These are phyloP conservation scores for pig (Sus scrofa) DNA, from an alignment of 2,113 vertebrate genomes.

Conservation along the genomic window DNA sequence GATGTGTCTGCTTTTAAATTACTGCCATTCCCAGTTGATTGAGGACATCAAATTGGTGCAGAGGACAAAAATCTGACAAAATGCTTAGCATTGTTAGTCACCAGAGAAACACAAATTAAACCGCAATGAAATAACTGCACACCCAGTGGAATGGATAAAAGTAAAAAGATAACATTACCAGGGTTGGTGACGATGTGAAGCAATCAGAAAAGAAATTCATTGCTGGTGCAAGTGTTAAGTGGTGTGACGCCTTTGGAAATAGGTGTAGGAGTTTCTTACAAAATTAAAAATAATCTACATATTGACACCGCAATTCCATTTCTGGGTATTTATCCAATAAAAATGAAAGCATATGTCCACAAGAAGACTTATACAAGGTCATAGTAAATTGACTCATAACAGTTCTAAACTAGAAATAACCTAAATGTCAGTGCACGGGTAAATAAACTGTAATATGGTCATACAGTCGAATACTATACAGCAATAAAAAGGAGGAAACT, in stretches of 20 bases:
- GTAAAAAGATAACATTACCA: background rate
- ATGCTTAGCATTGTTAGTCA: background rate
- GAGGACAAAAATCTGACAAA: constrained; percentile 7
- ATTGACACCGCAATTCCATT: background rate
- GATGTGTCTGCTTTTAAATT: background rate
- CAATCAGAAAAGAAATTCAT: background rate
- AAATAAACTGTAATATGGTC: background rate
- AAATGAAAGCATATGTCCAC: background rate
- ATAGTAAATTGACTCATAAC: background rate
- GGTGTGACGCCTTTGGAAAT: background rate
- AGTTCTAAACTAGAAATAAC: background rate
- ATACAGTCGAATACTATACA: background rate
- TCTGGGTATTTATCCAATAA: constrained; percentile 8
- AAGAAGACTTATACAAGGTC: background rate
- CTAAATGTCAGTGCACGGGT: background rate
- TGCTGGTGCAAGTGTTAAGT: background rate
- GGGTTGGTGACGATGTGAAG: background rate
- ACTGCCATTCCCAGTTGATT: background rate
- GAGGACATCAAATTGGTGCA: background rate
- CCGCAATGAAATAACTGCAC: background rate
- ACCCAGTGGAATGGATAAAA: background rate
- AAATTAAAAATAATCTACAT: background rate
- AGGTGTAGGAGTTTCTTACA: background rate
- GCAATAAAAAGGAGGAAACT: background rate
- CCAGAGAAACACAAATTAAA: background rate